Base-by-base conservation (phyloP, 2,113 vertebrate genomes). In the Eulemur rufifrons region DNA sequence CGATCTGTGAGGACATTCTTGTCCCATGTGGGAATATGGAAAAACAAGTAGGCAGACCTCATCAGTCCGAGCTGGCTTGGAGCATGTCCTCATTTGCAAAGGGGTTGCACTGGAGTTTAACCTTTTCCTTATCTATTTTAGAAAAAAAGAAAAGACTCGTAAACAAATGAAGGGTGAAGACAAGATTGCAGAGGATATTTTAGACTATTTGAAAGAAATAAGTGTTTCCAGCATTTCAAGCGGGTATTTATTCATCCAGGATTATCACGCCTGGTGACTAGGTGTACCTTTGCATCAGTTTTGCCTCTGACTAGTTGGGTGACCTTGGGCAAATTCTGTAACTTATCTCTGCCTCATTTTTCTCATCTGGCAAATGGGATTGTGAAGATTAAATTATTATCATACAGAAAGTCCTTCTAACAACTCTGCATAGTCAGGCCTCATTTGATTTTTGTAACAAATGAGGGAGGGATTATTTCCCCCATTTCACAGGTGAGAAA, bases 61-160 rank as follows among this genome's bases (percentile, higher is more conserved):
- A 32, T 76, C n/a, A 29, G 6, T 86, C 42, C 63, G 71, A 71
- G 1, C 69, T 95, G 89, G 45, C 80, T 83, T 68, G 13, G 63
- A 34, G 27, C 39, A n/a, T 25, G 47, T 59, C 37, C 76, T 94
- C 25, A 14, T 86, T 82, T 45, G 94, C 37, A 92, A 83, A 89
- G 37, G 42, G 69, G 13, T 77, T 73, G 69, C 13, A 25, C 7
- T 93, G 69, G 54, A 97, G 42, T 95, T 93, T 89, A 78, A 84
- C 42, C 86, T 83, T 91, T 93, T 52, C 45, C 81, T 94, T 92
- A 85, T 90, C 80, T 95, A 1, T 68, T 68, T 66, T 39, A 80
- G 29, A 42, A 29, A 29, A 32, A 64, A 50, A 37, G 47, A 42
- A 68, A 47, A 56, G n/a, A 63, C 21, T 25, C 23, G 3, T 78